These are phyloP conservation scores for Merluccius polli DNA, from an alignment of 2,797 vertebrate genomes.

Conservation along the genomic window DNA sequence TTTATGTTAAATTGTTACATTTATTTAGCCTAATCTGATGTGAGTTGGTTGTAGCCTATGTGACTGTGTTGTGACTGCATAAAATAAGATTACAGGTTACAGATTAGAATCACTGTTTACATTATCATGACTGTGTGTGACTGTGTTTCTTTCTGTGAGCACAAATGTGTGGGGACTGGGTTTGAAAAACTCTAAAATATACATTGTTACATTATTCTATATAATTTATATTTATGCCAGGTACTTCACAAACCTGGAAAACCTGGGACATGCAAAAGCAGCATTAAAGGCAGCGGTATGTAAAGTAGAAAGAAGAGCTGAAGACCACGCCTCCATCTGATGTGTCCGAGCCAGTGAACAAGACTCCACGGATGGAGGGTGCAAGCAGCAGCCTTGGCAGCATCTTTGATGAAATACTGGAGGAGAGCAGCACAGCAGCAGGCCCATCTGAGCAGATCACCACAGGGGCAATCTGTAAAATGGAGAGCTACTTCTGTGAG, in stretches of 20 bases:
- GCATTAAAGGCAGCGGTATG: constrained; percentile 8
- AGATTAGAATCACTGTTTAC: not conserved
- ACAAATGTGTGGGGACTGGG: constrained; percentile 7
- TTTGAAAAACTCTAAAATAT: constrained; percentile 13
- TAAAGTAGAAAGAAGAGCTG: not conserved
- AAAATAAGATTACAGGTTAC: no score
- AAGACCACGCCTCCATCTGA: not conserved
- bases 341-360: constrained; percentile 2
- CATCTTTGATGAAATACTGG: constrained; percentile 4
- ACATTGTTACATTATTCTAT: constrained; percentile 5
- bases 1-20: not conserved
- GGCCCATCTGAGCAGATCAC: not conserved
- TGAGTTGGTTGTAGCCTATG: no score
- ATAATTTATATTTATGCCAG: constrained; percentile 12
- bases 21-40: no score
- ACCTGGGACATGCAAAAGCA: not conserved
- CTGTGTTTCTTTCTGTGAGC: constrained; percentile 7
- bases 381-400: constrained; percentile 11
- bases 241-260: constrained; percentile 14
- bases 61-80: no score
- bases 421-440: not conserved
- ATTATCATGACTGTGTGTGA: not conserved
- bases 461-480: constrained; percentile 5
- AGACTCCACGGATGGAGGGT: not conserved
- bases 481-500: constrained; percentile 12